Conservation (phyloP, 2,113 vertebrate species). For the Chaetodon auriga region DNA sequence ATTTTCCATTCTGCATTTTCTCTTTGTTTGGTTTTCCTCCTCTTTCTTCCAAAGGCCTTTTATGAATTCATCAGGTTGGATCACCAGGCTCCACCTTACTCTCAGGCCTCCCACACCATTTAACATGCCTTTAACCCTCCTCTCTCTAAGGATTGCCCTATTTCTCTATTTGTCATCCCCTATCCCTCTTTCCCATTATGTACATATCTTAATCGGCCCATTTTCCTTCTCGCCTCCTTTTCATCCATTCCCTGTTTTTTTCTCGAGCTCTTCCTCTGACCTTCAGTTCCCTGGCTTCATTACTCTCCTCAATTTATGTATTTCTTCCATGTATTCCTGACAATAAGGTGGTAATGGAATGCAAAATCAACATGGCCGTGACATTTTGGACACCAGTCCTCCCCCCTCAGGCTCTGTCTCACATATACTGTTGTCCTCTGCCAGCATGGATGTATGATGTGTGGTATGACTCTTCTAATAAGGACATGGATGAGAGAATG, state of each 20-base stretch:
- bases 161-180: constrained; percentile 68
- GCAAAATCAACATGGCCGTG: constrained; percentile 75
- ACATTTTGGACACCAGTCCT: constrained; percentile 66
- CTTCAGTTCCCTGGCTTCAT: constrained; percentile 70
- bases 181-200: constrained; percentile 59
- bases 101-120: constrained; percentile 64
- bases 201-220: constrained; percentile 68
- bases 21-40: constrained; percentile 8
- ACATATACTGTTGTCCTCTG: constrained; percentile 52
- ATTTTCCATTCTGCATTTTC: constrained; percentile 6
- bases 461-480: constrained; percentile 68
- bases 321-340: constrained; percentile 55
- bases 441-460: constrained; percentile 61
- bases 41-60: constrained; percentile 12
- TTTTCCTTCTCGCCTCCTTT: constrained; percentile 40
- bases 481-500: constrained; percentile 73
- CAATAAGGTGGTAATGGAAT: constrained; percentile 68
- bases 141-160: constrained; percentile 60
- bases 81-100: constrained; percentile 46
- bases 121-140: constrained; percentile 67
- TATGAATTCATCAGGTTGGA: constrained; percentile 68
- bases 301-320: constrained; percentile 48
- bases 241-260: constrained; percentile 16
- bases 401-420: constrained; percentile 22
- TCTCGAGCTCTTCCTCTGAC: constrained; percentile 50